A percentile compares a stretch with the other conserved stretches of the same genome.
These are phyloP conservation scores for Eulemur rubriventer DNA, from an alignment of 2,797 vertebrate species.

Conservation along the genomic window DNA sequence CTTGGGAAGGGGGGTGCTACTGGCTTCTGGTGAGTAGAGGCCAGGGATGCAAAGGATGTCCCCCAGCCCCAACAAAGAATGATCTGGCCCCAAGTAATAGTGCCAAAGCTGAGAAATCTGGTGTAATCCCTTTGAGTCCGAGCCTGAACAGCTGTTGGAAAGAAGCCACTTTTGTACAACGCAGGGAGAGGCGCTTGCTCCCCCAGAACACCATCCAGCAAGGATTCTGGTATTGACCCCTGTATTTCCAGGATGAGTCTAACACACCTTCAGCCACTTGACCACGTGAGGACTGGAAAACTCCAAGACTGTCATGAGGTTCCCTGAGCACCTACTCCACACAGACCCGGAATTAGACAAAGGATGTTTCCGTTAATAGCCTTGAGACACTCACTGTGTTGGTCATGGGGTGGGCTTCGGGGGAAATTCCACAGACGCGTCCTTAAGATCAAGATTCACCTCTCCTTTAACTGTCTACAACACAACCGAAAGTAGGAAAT, in stretches of 20 bases:
- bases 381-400: accelerated
- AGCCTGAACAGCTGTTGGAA: neutral
- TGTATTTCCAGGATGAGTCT: neutral
- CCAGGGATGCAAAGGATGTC: accelerated
- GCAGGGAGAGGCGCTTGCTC: accelerated
- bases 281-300: neutral
- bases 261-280: neutral
- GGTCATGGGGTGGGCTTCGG: accelerated
- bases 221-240: neutral
- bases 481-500: neutral
- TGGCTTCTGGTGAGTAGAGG: neutral
- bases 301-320: neutral
- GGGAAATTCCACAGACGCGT: neutral
- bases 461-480: neutral
- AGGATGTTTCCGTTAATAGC: accelerated
- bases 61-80: too few relatives aligned
- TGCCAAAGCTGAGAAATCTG: accelerated
- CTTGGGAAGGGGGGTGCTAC: neutral
- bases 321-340: neutral
- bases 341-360: neutral
- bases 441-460: neutral
- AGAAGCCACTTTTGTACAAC: neutral
- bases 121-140: neutral
- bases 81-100: accelerated
- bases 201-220: accelerated